phyloP scores from a whole-genome alignment of 2,113 vertebrate species.

The Nicator chloris region DNA sequence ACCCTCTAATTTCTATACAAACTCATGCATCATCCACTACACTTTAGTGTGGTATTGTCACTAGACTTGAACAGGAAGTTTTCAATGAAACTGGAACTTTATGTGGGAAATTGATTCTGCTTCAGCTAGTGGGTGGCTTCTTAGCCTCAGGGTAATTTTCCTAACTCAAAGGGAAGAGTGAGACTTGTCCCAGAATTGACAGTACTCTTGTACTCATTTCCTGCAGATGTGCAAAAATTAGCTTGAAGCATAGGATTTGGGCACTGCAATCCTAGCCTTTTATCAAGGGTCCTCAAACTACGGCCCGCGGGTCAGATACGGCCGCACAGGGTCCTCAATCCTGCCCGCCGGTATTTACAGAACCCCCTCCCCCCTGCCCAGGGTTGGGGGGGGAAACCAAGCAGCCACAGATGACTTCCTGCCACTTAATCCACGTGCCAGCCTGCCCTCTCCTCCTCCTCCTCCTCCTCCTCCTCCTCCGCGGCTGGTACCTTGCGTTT shows the following conservation, averaged over 20 bases:
- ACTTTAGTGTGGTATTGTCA: not conserved
- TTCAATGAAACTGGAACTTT: not conserved
- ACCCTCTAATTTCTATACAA: not conserved
- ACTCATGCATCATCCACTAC: not conserved
- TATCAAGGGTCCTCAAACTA: too few species aligned
- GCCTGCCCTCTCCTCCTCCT: too few species aligned
- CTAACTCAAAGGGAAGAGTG: not conserved
- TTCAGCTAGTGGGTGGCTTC: not conserved
- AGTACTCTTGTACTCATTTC: not conserved
- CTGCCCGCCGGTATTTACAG: too few species aligned
- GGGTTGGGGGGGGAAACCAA: too few species aligned
- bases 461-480: too few species aligned
- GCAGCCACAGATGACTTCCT: too few species aligned
- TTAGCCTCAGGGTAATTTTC: not conserved
- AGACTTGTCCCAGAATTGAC: not conserved
- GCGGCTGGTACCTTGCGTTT: too few species aligned
- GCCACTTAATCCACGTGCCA: too few species aligned
- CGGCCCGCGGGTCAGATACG: too few species aligned
- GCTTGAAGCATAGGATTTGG: not conserved
- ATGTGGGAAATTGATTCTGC: not conserved
- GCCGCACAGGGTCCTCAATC: too few species aligned
- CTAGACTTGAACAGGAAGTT: not conserved
- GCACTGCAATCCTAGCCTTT: not conserved
- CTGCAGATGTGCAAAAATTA: not conserved
- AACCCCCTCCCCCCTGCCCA: too few species aligned